Percentiles rank a stretch among this genome's conserved stretches.
Evolutionary conservation across 2,113 vertebrate species (phyloP).

Genomic region (Pygoscelis antarcticus): DNA sequence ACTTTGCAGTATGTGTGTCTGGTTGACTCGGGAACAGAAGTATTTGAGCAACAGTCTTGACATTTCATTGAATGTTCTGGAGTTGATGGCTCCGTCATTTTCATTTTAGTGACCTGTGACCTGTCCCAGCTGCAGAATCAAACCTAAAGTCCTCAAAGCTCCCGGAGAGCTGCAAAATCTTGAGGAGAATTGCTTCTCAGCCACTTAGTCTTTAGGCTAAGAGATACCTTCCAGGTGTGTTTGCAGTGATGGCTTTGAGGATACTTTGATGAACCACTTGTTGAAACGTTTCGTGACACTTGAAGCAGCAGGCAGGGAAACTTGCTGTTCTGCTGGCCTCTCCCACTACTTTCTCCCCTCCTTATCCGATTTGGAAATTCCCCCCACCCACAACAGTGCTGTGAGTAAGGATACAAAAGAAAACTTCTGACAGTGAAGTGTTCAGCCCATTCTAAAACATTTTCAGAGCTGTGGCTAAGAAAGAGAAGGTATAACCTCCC

Average conservation of each 20-base stretch:
- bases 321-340: not conserved
- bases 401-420: not conserved
- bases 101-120: not conserved
- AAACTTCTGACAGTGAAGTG: not conserved
- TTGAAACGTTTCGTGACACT: rapidly evolving
- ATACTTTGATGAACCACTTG: not conserved
- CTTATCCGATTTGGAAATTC: not conserved
- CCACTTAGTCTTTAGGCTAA: not conserved
- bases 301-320: not conserved
- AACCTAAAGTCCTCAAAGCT: not conserved
- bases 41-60: not conserved
- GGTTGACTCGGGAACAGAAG: not conserved
- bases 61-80: not conserved
- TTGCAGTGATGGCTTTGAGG: not conserved
- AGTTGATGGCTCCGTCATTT: not conserved
- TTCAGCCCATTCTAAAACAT: not conserved
- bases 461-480: not conserved
- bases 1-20: not conserved
- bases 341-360: not conserved
- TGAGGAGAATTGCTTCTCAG: not conserved
- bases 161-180: not conserved
- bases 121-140: not conserved
- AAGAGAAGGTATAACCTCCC: not conserved
- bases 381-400: rapidly evolving
- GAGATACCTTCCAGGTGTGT: not conserved